Evolutionary conservation across 2,113 vertebrate species (phyloP).

Genomic region (Ammospiza nelsoni): DNA sequence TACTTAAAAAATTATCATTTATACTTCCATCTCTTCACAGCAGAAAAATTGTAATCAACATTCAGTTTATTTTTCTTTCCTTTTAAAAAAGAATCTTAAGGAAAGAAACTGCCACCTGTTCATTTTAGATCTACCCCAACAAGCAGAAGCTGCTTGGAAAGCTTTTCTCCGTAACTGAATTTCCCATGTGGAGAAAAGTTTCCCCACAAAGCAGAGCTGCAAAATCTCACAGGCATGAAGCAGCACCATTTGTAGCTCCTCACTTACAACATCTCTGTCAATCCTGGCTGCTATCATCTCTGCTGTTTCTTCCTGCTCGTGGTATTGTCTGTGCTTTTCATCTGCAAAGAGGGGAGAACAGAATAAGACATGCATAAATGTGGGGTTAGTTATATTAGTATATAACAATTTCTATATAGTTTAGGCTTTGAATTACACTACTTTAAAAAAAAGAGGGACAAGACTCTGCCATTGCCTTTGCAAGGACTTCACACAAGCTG

Average conservation of each 20-base stretch:
- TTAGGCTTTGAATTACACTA: background rate
- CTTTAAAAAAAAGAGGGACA: background rate
- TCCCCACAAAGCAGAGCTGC: background rate
- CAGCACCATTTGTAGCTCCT: background rate
- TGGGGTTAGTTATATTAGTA: background rate
- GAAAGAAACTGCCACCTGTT: background rate
- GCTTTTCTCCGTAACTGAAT: background rate
- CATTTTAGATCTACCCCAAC: background rate
- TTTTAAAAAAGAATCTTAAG: background rate
- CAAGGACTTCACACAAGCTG: background rate
- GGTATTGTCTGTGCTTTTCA: constrained; percentile 74
- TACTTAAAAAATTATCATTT: background rate
- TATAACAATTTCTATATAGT: background rate
- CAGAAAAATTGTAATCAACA: background rate
- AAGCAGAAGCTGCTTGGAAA: background rate
- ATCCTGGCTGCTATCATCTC: constrained; percentile 84
- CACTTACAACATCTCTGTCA: constrained; percentile 92
- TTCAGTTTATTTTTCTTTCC: background rate
- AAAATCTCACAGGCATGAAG: background rate
- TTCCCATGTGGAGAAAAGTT: background rate
- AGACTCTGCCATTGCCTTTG: background rate
- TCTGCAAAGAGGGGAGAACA: constrained; percentile 61
- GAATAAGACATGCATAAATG: background rate
- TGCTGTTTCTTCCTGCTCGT: constrained; percentile 76
- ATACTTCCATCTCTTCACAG: background rate